A percentile compares a stretch with the other conserved stretches of the same genome.
phyloP scores from a whole-genome alignment of 2,113 vertebrate species.

The Philantomba maxwellii region DNA sequence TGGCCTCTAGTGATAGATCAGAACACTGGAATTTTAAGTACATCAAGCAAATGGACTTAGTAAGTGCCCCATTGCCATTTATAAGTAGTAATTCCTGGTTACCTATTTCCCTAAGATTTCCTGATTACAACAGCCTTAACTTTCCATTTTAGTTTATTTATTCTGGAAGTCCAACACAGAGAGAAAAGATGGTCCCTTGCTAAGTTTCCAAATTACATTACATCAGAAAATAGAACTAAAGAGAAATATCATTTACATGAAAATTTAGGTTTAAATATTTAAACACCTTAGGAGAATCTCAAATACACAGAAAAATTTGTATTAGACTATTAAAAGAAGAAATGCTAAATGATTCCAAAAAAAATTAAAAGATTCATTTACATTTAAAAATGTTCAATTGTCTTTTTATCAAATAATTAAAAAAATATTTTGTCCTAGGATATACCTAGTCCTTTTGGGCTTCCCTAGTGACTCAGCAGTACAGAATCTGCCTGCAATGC shows the following conservation, averaged over 20 bases:
- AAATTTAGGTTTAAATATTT: constrained; percentile 28
- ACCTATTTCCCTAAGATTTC: background rate
- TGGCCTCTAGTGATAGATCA: background rate
- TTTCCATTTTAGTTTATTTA: constrained; percentile 41
- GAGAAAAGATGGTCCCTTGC: background rate
- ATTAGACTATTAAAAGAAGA: constrained; percentile 27
- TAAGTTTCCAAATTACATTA: constrained; percentile 16
- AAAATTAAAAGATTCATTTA: constrained; percentile 23
- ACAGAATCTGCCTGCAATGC: background rate
- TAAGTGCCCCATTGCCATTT: constrained; percentile 10
- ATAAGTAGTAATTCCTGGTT: background rate
- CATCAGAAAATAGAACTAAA: constrained; percentile 21
- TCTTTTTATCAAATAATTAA: background rate
- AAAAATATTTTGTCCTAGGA: background rate
- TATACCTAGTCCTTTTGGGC: background rate
- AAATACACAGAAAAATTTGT: constrained; percentile 17
- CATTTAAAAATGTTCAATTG: background rate
- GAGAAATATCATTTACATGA: constrained; percentile 17
- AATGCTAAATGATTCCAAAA: constrained; percentile 36
- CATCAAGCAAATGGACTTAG: constrained; percentile 6
- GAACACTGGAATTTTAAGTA: constrained; percentile 11
- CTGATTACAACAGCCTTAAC: constrained; percentile 12
- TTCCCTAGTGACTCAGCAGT: background rate
- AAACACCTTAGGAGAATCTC: background rate
- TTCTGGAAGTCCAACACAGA: constrained; percentile 1